A percentile compares a stretch with the other conserved stretches of the same genome.
phyloP scores from a whole-genome alignment of 2,797 vertebrate genomes.

The Tangara arthus region DNA sequence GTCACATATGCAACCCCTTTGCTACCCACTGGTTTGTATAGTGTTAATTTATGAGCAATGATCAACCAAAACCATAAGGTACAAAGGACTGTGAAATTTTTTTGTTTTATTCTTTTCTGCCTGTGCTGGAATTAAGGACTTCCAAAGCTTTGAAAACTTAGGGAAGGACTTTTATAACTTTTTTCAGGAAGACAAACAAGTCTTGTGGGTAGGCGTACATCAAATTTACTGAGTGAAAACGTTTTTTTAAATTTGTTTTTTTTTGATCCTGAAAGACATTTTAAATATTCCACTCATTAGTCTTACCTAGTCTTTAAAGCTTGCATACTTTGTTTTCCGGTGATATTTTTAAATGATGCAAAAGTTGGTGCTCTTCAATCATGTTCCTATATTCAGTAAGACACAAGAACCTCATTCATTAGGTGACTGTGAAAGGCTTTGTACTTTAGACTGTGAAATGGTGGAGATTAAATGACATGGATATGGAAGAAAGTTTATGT shows the following conservation, averaged over 20 bases:
- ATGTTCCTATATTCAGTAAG: neutral
- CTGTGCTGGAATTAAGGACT: neutral
- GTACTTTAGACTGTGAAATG: neutral
- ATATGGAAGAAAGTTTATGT: neutral
- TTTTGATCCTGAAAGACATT: neutral
- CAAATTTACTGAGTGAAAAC: neutral
- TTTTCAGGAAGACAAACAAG: neutral
- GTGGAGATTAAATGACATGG: neutral
- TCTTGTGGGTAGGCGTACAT: neutral
- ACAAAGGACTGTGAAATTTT: neutral
- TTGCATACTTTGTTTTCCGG: neutral
- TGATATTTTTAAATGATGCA: neutral
- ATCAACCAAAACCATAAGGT: neutral
- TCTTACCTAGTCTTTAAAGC: neutral
- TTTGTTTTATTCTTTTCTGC: neutral
- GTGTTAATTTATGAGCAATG: neutral
- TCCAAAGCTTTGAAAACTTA: neutral
- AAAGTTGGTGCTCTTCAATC: neutral
- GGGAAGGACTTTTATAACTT: neutral
- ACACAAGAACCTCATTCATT: neutral
- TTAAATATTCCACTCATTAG: neutral
- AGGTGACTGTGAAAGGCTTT: neutral
- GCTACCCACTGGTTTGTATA: neutral
- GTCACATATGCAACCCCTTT: neutral
- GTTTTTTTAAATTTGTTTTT: accelerated